Evolutionary conservation across 1,140 invertebrate genomes (phyloP).

Genomic region (Lepidostoma basale): DNA sequence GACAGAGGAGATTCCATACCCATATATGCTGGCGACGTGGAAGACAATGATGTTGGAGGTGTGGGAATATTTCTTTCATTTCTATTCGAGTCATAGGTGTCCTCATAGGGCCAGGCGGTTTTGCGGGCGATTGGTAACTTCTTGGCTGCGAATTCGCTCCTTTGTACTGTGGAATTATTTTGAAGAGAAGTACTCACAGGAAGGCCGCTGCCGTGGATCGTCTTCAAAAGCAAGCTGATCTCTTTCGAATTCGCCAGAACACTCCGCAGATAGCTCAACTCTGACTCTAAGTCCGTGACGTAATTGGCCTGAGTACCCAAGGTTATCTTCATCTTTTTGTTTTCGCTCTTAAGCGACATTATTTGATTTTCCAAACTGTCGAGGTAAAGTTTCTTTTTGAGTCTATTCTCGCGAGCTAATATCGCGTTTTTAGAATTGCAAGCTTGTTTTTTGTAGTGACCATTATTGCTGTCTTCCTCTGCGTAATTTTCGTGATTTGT

Average conservation of each 20-base stretch:
- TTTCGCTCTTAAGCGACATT: constrained; percentile 52
- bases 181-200: constrained; percentile 37
- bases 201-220: constrained; percentile 52
- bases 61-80: background rate
- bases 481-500: background rate
- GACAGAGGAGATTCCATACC: constrained; percentile 14
- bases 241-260: constrained; percentile 60
- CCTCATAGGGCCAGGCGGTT: constrained; percentile 14
- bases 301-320: constrained; percentile 56
- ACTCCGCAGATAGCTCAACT: constrained; percentile 59
- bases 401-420: constrained; percentile 62
- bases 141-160: background rate
- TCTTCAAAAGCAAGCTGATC: constrained; percentile 56
- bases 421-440: constrained; percentile 53
- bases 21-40: constrained; percentile 17
- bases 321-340: constrained; percentile 53
- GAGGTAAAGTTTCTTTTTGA: constrained; percentile 62
- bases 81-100: background rate
- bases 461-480: background rate
- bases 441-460: constrained; percentile 2
- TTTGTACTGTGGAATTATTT: background rate
- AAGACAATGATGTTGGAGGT: constrained; percentile 14
- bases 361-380: constrained; percentile 58
- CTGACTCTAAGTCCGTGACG: constrained; percentile 55
- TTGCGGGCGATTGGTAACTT: background rate